These are phyloP conservation scores for Camponotus floridanus DNA, from an alignment of 1,140 invertebrate genomes.

Conservation along the genomic window DNA sequence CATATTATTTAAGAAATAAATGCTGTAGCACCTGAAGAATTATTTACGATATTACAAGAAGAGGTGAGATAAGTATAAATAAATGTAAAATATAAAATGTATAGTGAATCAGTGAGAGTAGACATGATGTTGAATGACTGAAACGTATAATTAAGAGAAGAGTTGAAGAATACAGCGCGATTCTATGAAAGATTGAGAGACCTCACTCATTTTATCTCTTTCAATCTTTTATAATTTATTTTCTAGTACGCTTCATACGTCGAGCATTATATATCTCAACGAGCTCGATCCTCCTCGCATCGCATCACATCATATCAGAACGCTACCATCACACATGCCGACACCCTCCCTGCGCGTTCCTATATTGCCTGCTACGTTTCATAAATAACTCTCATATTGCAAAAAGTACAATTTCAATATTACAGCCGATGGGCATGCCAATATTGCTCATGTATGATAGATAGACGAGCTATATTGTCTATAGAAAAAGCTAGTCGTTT, in stretches of 20 bases:
- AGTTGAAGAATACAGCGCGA: background rate
- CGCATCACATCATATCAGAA: slow-evolving; percentile 78
- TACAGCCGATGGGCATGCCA: slow-evolving; percentile 83
- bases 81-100: background rate
- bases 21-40: too few species aligned
- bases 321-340: slow-evolving; percentile 75
- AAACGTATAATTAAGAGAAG: background rate
- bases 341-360: slow-evolving; percentile 65
- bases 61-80: background rate
- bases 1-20: background rate
- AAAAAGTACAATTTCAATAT: slow-evolving; percentile 85
- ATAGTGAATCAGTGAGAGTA: slow-evolving; percentile 5
- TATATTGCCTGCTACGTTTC: slow-evolving; percentile 82
- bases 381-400: slow-evolving; percentile 85
- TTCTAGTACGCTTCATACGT: slow-evolving; percentile 51
- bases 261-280: slow-evolving; percentile 69
- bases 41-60: background rate
- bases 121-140: background rate
- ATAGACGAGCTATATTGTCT: slow-evolving; percentile 85
- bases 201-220: slow-evolving; percentile 16
- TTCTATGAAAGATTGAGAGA: slow-evolving; percentile 14
- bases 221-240: slow-evolving; percentile 56
- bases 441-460: slow-evolving; percentile 85
- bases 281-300: slow-evolving; percentile 76
- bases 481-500: slow-evolving; percentile 86